phyloP scores from a whole-genome alignment of 2,888 invertebrate species.

The Harpalus rubripes region DNA sequence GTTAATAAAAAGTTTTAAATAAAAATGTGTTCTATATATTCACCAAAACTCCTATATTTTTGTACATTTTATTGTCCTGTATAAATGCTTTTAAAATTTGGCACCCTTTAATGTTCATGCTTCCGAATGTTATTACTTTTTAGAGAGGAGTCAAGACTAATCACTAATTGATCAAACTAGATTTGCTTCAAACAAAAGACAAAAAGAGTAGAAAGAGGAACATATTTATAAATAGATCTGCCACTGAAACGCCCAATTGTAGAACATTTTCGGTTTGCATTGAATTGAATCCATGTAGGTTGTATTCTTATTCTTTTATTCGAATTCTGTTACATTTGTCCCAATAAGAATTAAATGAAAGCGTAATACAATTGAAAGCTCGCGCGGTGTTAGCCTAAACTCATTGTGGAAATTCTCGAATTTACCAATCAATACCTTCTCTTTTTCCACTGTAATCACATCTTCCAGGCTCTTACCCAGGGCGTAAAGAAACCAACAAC shows the following conservation, averaged over 20 bases:
- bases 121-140: no score
- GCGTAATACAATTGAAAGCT: background rate
- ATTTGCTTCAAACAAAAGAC: background rate
- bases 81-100: no score
- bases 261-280: background rate
- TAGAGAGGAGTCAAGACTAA: no score
- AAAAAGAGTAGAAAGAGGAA: background rate
- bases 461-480: slow-evolving; percentile 27
- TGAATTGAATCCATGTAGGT: background rate
- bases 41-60: no score
- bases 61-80: no score
- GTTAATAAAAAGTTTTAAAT: no score
- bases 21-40: no score
- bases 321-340: slow-evolving; percentile 1
- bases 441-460: slow-evolving; percentile 44
- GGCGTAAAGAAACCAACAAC: slow-evolving; percentile 45
- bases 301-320: background rate
- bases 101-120: no score
- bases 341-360: background rate
- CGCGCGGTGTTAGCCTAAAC: background rate
- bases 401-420: slow-evolving; percentile 4
- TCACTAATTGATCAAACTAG: background rate
- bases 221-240: background rate
- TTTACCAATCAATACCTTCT: slow-evolving; percentile 34
- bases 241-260: background rate